These are phyloP conservation scores for Ptilonorhynchus violaceus DNA, from an alignment of 2,113 vertebrate genomes.

Conservation along the genomic window DNA sequence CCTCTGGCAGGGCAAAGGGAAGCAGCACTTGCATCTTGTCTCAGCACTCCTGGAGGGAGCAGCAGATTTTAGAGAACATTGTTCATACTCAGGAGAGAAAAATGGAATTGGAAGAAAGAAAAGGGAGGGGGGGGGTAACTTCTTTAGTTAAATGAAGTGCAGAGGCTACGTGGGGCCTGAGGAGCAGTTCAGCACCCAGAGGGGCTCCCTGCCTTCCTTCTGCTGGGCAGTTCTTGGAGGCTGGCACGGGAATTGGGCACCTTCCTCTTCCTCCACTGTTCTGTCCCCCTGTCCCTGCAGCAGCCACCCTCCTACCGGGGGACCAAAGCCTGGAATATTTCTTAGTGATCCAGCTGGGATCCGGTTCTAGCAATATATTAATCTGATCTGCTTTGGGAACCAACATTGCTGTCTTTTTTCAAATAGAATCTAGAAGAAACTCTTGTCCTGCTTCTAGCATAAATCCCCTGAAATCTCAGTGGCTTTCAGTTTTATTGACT, in stretches of 20 bases:
- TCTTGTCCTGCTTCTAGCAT: background rate
- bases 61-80: background rate
- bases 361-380: background rate
- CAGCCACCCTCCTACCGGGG: background rate
- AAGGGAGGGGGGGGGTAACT: background rate
- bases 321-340: background rate
- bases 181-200: background rate
- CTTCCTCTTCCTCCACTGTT: background rate
- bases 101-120: background rate
- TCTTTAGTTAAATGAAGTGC: background rate
- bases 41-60: background rate
- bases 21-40: background rate
- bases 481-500: background rate
- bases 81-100: background rate
- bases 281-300: background rate
- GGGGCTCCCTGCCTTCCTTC: background rate
- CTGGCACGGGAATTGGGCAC: background rate
- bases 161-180: background rate
- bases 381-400: background rate
- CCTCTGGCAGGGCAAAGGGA: background rate
- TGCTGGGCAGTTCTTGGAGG: background rate
- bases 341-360: background rate
- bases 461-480: background rate
- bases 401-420: background rate
- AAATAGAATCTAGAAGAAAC: background rate